These are phyloP conservation scores for Capricornis sumatraensis DNA, from an alignment of 2,113 vertebrate genomes.

Conservation along the genomic window DNA sequence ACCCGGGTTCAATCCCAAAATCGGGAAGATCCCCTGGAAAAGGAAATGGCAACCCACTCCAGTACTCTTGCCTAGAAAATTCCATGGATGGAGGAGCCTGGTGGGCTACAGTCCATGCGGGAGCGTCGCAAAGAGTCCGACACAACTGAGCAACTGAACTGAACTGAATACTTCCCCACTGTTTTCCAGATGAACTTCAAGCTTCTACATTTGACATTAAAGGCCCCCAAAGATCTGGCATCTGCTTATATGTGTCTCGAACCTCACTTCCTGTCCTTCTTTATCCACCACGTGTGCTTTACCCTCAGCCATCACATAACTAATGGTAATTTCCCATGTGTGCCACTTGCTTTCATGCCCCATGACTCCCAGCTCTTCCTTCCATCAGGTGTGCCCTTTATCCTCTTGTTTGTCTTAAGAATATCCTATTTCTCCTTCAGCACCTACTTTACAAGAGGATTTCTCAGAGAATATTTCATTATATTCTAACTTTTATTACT, in stretches of 20 bases:
- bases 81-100: background rate
- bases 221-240: background rate
- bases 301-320: background rate
- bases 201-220: background rate
- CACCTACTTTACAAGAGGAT: background rate
- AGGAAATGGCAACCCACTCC: background rate
- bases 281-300: background rate
- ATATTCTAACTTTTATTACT: background rate
- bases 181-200: background rate
- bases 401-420: background rate
- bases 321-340: background rate
- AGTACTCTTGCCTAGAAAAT: background rate
- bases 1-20: accelerated
- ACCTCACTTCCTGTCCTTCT: background rate
- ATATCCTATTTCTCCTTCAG: background rate
- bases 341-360: background rate
- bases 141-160: background rate
- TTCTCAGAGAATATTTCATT: background rate
- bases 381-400: background rate
- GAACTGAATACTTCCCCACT: background rate
- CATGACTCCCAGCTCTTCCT: background rate
- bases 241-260: background rate
- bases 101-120: background rate
- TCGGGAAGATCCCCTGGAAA: accelerated
- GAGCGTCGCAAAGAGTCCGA: background rate